phyloP scores from a whole-genome alignment of 2,797 vertebrate genomes.

The Sebastes diaconus region DNA sequence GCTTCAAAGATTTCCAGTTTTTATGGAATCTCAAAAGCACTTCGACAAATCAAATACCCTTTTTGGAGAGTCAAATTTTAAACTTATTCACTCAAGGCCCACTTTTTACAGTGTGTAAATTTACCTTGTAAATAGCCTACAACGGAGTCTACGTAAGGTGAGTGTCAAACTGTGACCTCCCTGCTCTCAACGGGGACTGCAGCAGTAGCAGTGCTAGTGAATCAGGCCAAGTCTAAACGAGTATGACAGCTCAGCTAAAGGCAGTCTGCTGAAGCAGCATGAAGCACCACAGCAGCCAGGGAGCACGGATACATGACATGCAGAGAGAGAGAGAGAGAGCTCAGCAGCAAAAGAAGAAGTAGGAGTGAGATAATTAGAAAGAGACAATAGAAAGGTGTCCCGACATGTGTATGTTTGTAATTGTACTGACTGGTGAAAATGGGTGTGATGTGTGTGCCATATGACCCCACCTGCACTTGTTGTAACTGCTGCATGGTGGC shows the following conservation, averaged over 20 bases:
- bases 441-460: neutral
- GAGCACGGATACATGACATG: conserved; percentile 49
- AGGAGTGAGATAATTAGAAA: conserved; percentile 31
- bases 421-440: neutral
- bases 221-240: conserved; percentile 55
- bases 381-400: conserved; percentile 14
- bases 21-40: neutral
- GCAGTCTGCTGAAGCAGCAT: conserved; percentile 81
- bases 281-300: conserved; percentile 56
- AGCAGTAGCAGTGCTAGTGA: conserved; percentile 56
- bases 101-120: conserved; percentile 5
- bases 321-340: conserved; percentile 24
- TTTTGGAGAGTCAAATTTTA: neutral
- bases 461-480: conserved; percentile 74
- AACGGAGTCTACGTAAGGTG: conserved; percentile 20
- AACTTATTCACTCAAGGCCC: neutral
- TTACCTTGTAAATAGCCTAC: conserved; percentile 12
- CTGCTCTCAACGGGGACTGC: conserved; percentile 59
- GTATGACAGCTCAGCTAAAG: conserved; percentile 79
- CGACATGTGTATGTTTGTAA: conserved; percentile 13
- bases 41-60: neutral
- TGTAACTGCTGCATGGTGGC: conserved; percentile 79
- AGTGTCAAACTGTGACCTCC: conserved; percentile 52
- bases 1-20: neutral
- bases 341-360: conserved; percentile 18